Evolutionary conservation across 64 coral and sea anemone genomes (phyloP).

Genomic region (Orbicella faveolata): DNA sequence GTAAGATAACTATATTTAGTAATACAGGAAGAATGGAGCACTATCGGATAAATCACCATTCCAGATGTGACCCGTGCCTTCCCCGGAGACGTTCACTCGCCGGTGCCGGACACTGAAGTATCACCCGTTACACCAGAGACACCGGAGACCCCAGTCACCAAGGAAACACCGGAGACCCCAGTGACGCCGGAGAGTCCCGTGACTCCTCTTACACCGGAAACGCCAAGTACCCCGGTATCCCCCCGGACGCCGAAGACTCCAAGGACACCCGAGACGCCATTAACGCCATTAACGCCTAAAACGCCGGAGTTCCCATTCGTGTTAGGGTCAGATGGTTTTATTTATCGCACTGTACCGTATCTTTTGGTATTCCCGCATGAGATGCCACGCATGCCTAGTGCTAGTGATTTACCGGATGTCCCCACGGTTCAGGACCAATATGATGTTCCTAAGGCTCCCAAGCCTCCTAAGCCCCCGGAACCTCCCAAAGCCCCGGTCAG

Average conservation of each 20-base stretch:
- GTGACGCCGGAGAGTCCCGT: slow-evolving; percentile 41
- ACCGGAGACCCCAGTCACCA: slow-evolving; percentile 61
- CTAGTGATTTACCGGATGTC: slow-evolving; percentile 59
- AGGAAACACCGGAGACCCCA: slow-evolving; percentile 59
- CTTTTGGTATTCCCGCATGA: slow-evolving; percentile 39
- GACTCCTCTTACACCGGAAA: slow-evolving; percentile 62
- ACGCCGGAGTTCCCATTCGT: slow-evolving; percentile 40
- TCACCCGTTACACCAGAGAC: slow-evolving; percentile 40
- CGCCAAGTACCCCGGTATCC: slow-evolving; percentile 54
- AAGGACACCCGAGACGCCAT: slow-evolving; percentile 30
- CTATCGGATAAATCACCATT: slow-evolving; percentile 36
- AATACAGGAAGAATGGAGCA: neutral
- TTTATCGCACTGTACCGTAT: slow-evolving; percentile 30
- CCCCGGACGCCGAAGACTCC: slow-evolving; percentile 66
- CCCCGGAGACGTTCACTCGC: neutral
- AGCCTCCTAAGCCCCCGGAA: slow-evolving; percentile 51
- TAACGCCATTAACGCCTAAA: slow-evolving; percentile 44
- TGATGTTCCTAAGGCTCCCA: slow-evolving; percentile 49
- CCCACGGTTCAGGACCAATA: slow-evolving; percentile 59
- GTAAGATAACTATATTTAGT: neutral
- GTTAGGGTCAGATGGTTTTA: slow-evolving; percentile 20
- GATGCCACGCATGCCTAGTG: slow-evolving; percentile 49
- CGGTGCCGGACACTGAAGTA: slow-evolving; percentile 50
- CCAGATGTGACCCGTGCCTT: slow-evolving; percentile 27
- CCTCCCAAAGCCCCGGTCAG: slow-evolving; percentile 21